Base-by-base conservation (phyloP, 2,113 vertebrate genomes). In the Origma solitaria region DNA sequence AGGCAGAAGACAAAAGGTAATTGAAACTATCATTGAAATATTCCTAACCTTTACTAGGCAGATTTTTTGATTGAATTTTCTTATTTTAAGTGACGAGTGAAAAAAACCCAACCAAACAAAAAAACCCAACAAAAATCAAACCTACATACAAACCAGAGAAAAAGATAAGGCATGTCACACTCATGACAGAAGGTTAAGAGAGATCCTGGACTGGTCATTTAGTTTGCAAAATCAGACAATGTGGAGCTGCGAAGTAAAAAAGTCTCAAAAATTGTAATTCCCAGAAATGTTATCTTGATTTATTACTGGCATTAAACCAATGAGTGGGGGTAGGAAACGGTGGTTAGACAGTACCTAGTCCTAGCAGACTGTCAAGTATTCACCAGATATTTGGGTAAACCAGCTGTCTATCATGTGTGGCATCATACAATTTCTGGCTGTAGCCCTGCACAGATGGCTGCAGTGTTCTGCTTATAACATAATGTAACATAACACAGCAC, bases 301-400 rank as follows among this genome's bases (percentile, higher is more conserved):
- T 61, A 69, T 81, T 81, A 60, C 49, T 20, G 24, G 40, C 66
- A 69, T 30, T 45, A 94, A 92, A 86, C 49, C 37, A 58, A 73
- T 61, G 45, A 94, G 71, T 44, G 40, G 61, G 61, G 27, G 24
- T 70, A 84, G 75, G 92, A 95, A 94, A 35, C 50, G 54, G 49
- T 30, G 38, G 73, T 82, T 71, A 83, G 76, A 58, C 70, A 87
- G 68, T 78, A 92, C 91, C 40, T 82, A 88, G 38, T 81, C 88
- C 71, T 92, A 79, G 82, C 57, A 81, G 72, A 66, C 42, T 82
- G 50, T 53, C 82, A 82, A 65, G 84, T 84, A 54, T 68, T 90
- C 35, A 60, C 70, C 92, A 95, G 94, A 62, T 94, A 93, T 85
- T 90, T 88, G 69, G 78, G 79, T 80, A 87, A 89, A 78, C 18